Evolutionary conservation across 2,888 invertebrate genomes (phyloP).

Genomic region (Eristalinus sepulchralis): DNA sequence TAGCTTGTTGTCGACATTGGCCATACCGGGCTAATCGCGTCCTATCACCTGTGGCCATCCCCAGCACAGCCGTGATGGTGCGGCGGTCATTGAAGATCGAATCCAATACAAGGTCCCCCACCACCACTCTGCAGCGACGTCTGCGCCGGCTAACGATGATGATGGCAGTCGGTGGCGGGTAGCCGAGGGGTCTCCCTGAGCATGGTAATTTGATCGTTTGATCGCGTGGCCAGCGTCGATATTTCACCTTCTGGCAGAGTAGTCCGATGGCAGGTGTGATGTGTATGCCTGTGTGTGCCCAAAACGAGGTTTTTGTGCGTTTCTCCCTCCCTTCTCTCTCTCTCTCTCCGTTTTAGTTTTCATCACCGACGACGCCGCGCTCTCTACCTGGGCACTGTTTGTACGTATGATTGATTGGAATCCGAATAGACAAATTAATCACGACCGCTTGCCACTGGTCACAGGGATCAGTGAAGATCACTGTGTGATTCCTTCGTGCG

Average conservation of each 20-base stretch:
- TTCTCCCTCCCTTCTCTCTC: neutral
- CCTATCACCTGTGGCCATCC: conserved; percentile 48
- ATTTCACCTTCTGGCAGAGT: conserved; percentile 67
- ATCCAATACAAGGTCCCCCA: neutral
- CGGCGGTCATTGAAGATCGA: conserved; percentile 45
- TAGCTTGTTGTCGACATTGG: conserved; percentile 55
- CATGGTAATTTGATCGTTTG: conserved; percentile 61
- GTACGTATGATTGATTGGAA: conserved; percentile 49
- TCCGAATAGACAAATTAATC: conserved; percentile 67
- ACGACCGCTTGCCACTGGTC: conserved; percentile 43
- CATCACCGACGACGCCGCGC: neutral
- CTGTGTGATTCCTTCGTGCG: conserved; percentile 12
- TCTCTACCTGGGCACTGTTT: conserved; percentile 45
- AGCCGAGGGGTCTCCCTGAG: conserved; percentile 19
- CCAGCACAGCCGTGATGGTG: conserved; percentile 3
- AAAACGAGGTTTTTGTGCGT: neutral
- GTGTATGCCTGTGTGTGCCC: conserved; percentile 42
- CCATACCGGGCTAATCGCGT: conserved; percentile 31
- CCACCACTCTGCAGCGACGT: neutral
- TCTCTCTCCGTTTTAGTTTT: neutral
- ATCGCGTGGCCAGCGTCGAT: conserved; percentile 69
- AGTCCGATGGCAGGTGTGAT: conserved; percentile 66
- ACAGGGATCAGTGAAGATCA: neutral
- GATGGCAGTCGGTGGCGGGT: neutral
- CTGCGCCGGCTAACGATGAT: conserved; percentile 20